Base-by-base conservation (phyloP, 2,888 invertebrate genomes). In the Salticus scenicus region DNA sequence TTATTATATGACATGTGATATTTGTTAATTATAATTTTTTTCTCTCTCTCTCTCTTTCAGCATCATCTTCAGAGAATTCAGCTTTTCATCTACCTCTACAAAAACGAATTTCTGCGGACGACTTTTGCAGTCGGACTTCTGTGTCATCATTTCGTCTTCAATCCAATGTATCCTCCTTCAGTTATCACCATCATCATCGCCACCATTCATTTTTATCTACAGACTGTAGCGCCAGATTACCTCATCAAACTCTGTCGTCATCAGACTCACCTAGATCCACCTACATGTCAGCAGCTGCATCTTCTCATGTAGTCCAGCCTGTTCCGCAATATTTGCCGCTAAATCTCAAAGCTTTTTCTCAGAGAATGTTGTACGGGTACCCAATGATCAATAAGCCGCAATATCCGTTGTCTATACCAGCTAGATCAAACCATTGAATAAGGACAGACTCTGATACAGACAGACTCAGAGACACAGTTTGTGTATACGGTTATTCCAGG, bases 311-410 rank as follows among this genome's bases (percentile, higher is more conserved):
- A 5, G 87, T 88, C 1, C 88, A 88, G 28, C 88, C 88, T 8
- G 87, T 88, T 7, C 88, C 88, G 17, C 88, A 88, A 17, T 88
- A 88, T 27, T 71, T 88, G 12, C 82, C 83, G 8, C 47, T 88
- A 0, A 82, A 84, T 33, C 63, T 87, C 7, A 87, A 87, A 47
- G 75, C 87, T 12, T 83, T 83, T 31, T 87, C 87, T 5, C 82
- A 83, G 47, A 51, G 81, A 37, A 76, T 87, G 75, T 27, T 87
- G 41, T 87, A 87, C 30, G 79, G 79, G 1, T 87, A 87, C 42
- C 83, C 83, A 0, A 76, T 87, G 78, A 31, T 87, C 10, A 87
- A 87, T 30, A 83, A 87, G 24, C 78, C 87, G 1, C 83, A 87
- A 12, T 87, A 87, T 31, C 71, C 87, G 37, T 20, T 87, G 2